Base-by-base conservation (phyloP, 2,888 invertebrate genomes). In the Halictus quadricinctus region DNA sequence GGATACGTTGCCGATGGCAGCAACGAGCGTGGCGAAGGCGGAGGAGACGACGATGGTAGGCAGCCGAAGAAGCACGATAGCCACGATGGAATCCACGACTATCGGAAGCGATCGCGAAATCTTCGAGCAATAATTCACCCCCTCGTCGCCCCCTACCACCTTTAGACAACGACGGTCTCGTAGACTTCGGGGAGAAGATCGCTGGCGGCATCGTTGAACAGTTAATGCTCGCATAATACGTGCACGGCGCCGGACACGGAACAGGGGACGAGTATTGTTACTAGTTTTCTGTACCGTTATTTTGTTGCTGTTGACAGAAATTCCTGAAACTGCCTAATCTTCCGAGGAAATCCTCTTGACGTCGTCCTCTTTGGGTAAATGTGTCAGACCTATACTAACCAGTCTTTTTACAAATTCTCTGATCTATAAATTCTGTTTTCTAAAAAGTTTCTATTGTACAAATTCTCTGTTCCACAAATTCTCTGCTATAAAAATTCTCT, bases 31-130 rank as follows among this genome's bases (percentile, higher is more conserved):
- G 36, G 73, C 82, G n/a, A 15, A 6, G 29, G 25, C 10, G n/a
- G 58, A n/a, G 64, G 15, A 64, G 29, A 25, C 29, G 64, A 29
- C 64, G 29, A 29, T 2, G 64, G 64, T 15, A 64, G 64, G 29
- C 74, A 73, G 60, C 25, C 25, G 54, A 18, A 50, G 60, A 76
- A 69, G 80, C 87, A 85, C 82, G 90, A 84, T 83, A 69, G 81
- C 80, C 84, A 77, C 90, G 88, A 80, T 88, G 88, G 89, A 92
- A 89, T 89, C 88, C 89, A 89, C 87, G 89, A 92, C 93, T 93
- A 93, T 93, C 93, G 93, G 92, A 93, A 93, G 93, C 93, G 93
- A 93, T 93, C 93, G 92, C 92, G 88, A 91, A 93, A 91, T 91
- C 91, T 88, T 87, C 90, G 86, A 85, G 93, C 93, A 93, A 93